Conservation (phyloP, 1,140 invertebrate genomes). For the Dendrolimus kikuchii region DNA sequence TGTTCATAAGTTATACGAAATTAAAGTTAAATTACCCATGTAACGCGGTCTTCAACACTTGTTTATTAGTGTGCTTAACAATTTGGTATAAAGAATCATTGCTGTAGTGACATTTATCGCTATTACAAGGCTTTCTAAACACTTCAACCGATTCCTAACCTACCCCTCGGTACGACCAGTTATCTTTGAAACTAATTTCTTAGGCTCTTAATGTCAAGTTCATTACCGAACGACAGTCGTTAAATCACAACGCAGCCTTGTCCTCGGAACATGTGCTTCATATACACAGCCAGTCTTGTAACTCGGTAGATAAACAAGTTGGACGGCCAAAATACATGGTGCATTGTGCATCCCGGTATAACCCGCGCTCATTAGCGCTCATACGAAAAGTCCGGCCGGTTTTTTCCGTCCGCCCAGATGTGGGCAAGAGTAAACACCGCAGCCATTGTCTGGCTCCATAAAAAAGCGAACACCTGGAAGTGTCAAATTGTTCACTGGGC, state of each 20-base stretch:
- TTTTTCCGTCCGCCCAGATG: slow-evolving; percentile 61
- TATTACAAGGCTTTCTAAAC: too few relatives aligned
- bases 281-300: slow-evolving; percentile 20
- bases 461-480: slow-evolving; percentile 69
- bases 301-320: slow-evolving; percentile 42
- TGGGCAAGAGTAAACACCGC: slow-evolving; percentile 57
- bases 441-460: slow-evolving; percentile 49
- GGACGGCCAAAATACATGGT: slow-evolving; percentile 30
- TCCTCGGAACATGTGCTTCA: slow-evolving; percentile 39
- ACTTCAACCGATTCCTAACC: slow-evolving; percentile 32
- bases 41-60: too few relatives aligned
- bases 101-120: too few relatives aligned
- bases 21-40: too few relatives aligned
- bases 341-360: slow-evolving; percentile 22
- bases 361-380: slow-evolving; percentile 53
- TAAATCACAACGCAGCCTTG: slow-evolving; percentile 36
- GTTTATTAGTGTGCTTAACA: too few relatives aligned
- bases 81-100: too few relatives aligned
- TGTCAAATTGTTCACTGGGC: slow-evolving; percentile 66
- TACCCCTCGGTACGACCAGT: slow-evolving; percentile 36
- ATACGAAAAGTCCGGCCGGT: slow-evolving; percentile 57
- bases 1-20: too few relatives aligned
- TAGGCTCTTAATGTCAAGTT: slow-evolving; percentile 62
- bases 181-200: slow-evolving; percentile 66
- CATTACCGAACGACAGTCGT: slow-evolving; percentile 47